phyloP scores from a whole-genome alignment of 2,797 vertebrate species.

The Manis javanica region DNA sequence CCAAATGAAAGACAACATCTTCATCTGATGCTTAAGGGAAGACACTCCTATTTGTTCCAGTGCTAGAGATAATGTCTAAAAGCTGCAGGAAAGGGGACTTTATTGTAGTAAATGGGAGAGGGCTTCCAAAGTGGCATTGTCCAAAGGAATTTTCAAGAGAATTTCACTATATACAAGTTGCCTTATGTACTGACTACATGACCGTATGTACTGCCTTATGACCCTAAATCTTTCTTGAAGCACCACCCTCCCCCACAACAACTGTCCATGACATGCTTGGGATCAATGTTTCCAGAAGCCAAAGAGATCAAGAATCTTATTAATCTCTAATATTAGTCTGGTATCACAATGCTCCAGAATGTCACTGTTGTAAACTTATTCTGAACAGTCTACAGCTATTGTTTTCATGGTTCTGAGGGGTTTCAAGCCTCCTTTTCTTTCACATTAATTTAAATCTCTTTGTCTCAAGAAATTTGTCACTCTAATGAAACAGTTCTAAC shows the following conservation, averaged over 20 bases:
- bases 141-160: conserved; percentile 23
- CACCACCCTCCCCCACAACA: background rate
- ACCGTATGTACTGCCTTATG: background rate
- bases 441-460: background rate
- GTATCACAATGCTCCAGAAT: background rate
- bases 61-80: background rate
- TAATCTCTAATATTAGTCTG: background rate
- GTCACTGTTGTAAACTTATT: background rate
- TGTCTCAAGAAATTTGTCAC: background rate
- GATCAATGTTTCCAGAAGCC: background rate
- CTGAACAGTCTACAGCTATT: background rate
- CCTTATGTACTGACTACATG: background rate
- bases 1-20: background rate
- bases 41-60: background rate
- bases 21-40: background rate
- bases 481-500: background rate
- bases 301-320: background rate
- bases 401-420: background rate
- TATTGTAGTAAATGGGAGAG: background rate
- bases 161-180: background rate
- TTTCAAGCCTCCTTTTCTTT: background rate
- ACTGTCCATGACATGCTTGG: background rate
- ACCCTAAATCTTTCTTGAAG: background rate
- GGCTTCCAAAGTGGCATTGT: background rate
- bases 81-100: background rate